These are phyloP conservation scores for Ennomos quercinarius DNA, from an alignment of 2,888 invertebrate genomes.

Conservation along the genomic window DNA sequence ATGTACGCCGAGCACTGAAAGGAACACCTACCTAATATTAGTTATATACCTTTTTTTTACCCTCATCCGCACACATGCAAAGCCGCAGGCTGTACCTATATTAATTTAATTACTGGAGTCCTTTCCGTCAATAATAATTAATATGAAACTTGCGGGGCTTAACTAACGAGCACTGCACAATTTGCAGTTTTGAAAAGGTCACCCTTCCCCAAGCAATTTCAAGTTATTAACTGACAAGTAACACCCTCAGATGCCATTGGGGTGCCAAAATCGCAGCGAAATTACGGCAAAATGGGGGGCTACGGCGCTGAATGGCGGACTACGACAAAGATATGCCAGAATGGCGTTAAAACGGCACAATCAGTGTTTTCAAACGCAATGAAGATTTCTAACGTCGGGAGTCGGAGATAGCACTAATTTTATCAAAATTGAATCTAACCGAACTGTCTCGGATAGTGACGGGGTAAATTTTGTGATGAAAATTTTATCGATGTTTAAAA, in stretches of 20 bases:
- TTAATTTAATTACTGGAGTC: no score
- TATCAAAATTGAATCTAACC: slow-evolving; percentile 44
- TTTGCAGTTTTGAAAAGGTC: slow-evolving; percentile 9
- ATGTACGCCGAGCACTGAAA: no score
- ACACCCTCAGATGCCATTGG: slow-evolving; percentile 21
- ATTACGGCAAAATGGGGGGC: slow-evolving; percentile 17
- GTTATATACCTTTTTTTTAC: no score
- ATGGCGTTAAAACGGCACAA: slow-evolving; percentile 28
- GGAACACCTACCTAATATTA: no score
- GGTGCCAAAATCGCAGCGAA: slow-evolving; percentile 22
- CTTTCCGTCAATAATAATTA: no score
- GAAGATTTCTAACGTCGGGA: slow-evolving; percentile 30
- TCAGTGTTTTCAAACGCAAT: slow-evolving; percentile 28
- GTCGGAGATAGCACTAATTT: slow-evolving; percentile 37
- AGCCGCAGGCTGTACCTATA: no score
- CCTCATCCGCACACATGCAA: no score
- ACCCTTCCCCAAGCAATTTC: slow-evolving; percentile 11
- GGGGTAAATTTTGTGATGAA: slow-evolving; percentile 8
- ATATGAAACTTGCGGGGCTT: no score
- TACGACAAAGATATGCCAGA: slow-evolving; percentile 26
- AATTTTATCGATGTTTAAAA: slow-evolving; percentile 11
- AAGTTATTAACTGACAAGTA: slow-evolving; percentile 27
- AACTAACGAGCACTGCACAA: background rate
- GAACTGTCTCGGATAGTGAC: slow-evolving; percentile 33
- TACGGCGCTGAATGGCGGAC: slow-evolving; percentile 13